Evolutionary conservation across 1,140 invertebrate genomes (phyloP), one percentile per base, ranked within the genome.

Genomic region (Lepidostoma basale): DNA sequence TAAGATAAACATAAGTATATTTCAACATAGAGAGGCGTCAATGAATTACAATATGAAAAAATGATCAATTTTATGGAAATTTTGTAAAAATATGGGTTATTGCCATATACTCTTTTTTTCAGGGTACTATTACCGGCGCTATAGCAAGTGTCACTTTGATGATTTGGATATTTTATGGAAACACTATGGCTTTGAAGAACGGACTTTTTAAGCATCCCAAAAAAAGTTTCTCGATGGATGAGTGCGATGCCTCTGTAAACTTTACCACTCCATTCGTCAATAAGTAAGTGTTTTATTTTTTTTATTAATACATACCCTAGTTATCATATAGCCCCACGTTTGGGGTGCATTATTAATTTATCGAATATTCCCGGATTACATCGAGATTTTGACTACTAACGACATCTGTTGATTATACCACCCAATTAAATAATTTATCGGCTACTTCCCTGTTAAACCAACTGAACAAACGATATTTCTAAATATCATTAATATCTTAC

Each of bases 81-180:
- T 3, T 42, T 9, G 14, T 42, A 9, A 42, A 9, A 42, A 42
- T 42, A 14, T 42, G 39, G 14, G 3, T 6, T 10, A 42, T 42
- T 9, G 1, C 22, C 10, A 18, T 20, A 3, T 45, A 3, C n/a
- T n/a, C 20, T 1, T 33, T 36, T 9, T 70, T 62, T 52, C 47
- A 87, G 69, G 85, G 88, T 12, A 86, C 86, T 1, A 75, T 84
- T 30, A 71, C 74, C 3, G 88, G 88, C 9, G 75, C 84, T 12
- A 49, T 82, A 1, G 54, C 73, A 6, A 79, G 85, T 28, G 67
- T 89, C 3, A 60, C 76, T 3, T 77, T 85, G 5, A 83, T 85
- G 74, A 77, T 84, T 36, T 87, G 84, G 83, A 81, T 89, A 6
- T 83, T 86, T 3, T 77, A 86, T 58, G 87, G 87, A 14, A 79